A percentile compares a stretch with the other conserved stretches of the same genome.
These are phyloP conservation scores for Endotricha flammealis DNA, from an alignment of 2,888 invertebrate species.

Conservation along the genomic window DNA sequence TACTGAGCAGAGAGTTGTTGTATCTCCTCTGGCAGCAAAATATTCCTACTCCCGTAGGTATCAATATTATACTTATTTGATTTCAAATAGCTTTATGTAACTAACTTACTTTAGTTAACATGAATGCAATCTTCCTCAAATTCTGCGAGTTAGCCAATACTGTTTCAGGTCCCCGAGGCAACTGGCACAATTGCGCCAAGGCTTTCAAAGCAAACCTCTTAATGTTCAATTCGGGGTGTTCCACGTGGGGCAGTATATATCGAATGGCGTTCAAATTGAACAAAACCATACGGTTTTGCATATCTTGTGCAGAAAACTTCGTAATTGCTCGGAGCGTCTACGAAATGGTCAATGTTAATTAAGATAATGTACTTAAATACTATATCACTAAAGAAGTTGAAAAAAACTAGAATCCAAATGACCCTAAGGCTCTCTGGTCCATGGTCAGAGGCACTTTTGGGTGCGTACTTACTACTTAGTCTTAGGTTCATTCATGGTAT, in stretches of 20 bases:
- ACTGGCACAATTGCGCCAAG: slow-evolving; percentile 68
- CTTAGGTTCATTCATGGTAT: no score
- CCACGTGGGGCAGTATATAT: slow-evolving; percentile 54
- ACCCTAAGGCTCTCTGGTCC: no score
- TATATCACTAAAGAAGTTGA: no score
- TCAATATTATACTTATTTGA: no score
- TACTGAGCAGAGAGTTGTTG: no score
- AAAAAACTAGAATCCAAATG: no score
- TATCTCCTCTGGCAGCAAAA: no score
- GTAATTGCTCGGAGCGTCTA: slow-evolving; percentile 68
- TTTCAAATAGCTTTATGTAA: no score
- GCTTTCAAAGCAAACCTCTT: slow-evolving; percentile 73
- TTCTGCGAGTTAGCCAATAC: slow-evolving; percentile 54
- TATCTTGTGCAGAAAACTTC: slow-evolving; percentile 63
- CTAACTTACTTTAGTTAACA: slow-evolving; percentile 4
- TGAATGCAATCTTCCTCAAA: slow-evolving; percentile 53
- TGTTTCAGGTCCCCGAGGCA: slow-evolving; percentile 64
- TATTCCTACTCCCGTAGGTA: no score
- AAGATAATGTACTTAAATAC: no score
- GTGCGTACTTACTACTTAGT: no score
- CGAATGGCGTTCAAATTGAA: slow-evolving; percentile 50
- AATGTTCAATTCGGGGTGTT: slow-evolving; percentile 56
- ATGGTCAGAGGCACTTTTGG: no score
- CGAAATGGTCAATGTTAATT: not conserved
- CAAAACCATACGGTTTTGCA: slow-evolving; percentile 49